A percentile compares a stretch with the other conserved stretches of the same genome.
Evolutionary conservation across 2,113 vertebrate species (phyloP).

Genomic region (Grus americana): DNA sequence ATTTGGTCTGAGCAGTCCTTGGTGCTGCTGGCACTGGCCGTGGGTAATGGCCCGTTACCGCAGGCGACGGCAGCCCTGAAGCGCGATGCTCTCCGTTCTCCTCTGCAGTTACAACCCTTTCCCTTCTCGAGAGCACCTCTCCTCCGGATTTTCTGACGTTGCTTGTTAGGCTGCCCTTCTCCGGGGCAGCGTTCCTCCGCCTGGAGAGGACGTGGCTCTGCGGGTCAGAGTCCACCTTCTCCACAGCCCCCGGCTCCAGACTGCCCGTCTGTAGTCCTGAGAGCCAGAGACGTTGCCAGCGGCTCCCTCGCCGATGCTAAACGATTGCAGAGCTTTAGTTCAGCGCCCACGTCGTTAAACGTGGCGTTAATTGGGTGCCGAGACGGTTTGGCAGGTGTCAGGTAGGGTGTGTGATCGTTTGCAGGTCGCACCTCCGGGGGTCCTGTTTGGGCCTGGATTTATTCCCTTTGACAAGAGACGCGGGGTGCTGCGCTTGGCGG

Average conservation of each 20-base stretch:
- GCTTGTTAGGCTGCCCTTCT: not conserved
- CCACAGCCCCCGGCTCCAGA: not conserved
- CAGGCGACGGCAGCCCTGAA: not conserved
- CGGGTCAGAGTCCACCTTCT: not conserved
- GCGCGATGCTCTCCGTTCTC: not conserved
- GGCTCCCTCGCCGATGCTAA: not conserved
- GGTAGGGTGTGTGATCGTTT: not conserved
- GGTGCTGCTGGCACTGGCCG: not conserved
- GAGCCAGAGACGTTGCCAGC: not conserved
- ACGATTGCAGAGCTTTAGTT: not conserved
- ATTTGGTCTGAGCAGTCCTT: not conserved
- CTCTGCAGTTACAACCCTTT: not conserved
- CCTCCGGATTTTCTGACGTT: too few relatives aligned
- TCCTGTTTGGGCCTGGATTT: not conserved
- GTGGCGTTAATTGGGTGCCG: not conserved
- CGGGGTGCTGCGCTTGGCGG: not conserved
- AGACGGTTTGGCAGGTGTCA: not conserved
- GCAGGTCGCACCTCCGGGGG: not conserved
- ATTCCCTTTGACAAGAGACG: not conserved
- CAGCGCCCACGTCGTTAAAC: not conserved
- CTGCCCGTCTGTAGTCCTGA: not conserved
- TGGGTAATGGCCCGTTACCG: not conserved
- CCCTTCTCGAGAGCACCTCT: too few relatives aligned
- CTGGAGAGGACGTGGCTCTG: not conserved
- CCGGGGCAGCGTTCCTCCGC: not conserved